phyloP scores from a whole-genome alignment of 2,888 invertebrate genomes.

The Tryphoninae sp. region DNA sequence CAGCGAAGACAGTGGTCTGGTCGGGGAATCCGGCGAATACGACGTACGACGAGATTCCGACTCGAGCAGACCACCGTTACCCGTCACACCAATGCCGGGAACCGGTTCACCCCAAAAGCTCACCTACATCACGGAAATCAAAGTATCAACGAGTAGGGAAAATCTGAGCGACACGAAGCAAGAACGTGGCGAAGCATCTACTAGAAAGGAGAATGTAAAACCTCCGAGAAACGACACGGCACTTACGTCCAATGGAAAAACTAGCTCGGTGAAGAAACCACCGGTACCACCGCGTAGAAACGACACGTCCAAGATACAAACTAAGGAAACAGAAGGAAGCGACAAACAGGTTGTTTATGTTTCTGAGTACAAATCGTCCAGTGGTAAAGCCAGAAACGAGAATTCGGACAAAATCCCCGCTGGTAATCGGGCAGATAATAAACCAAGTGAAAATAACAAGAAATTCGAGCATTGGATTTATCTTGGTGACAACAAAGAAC shows the following conservation, averaged over 20 bases:
- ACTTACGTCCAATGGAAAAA: slow-evolving; percentile 76
- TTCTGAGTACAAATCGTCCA: slow-evolving; percentile 75
- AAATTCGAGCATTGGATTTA: slow-evolving; percentile 80
- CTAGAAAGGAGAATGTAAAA: slow-evolving; percentile 61
- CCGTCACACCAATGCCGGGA: slow-evolving; percentile 79
- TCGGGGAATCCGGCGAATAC: slow-evolving; percentile 75
- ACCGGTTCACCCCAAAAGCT: slow-evolving; percentile 78
- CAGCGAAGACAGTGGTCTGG: slow-evolving; percentile 77
- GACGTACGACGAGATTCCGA: slow-evolving; percentile 70
- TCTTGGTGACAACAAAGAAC: slow-evolving; percentile 75
- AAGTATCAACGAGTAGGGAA: slow-evolving; percentile 83
- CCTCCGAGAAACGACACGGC: slow-evolving; percentile 67
- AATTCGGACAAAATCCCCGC: slow-evolving; percentile 55
- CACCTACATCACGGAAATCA: slow-evolving; percentile 89
- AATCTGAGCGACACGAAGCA: slow-evolving; percentile 61
- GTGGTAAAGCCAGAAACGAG: slow-evolving; percentile 55
- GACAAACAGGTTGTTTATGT: slow-evolving; percentile 79
- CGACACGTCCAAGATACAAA: slow-evolving; percentile 76
- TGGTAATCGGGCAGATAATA: slow-evolving; percentile 58
- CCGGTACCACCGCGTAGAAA: slow-evolving; percentile 82
- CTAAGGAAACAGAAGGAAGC: slow-evolving; percentile 64
- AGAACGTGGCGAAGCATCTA: slow-evolving; percentile 55
- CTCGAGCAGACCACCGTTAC: slow-evolving; percentile 77
- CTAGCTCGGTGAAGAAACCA: slow-evolving; percentile 78
- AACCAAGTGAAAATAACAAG: slow-evolving; percentile 65